Evolutionary conservation across 92 coral and sea anemone genomes (phyloP).

Genomic region (Micromussa lordhowensis): DNA sequence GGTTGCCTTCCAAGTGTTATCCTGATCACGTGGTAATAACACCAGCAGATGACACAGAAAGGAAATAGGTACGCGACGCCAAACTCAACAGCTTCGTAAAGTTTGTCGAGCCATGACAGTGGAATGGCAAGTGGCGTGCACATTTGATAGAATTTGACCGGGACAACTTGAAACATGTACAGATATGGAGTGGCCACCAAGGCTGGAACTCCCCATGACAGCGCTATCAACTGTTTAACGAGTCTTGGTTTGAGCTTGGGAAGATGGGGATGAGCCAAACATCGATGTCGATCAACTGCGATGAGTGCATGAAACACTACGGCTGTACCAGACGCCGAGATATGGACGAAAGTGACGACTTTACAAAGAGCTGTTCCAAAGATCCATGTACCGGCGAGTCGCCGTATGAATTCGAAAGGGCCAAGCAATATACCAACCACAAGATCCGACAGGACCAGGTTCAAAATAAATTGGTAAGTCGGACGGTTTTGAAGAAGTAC

Average conservation of each 20-base stretch:
- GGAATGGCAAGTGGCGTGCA: slow-evolving; percentile 69
- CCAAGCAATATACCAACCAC: slow-evolving; percentile 36
- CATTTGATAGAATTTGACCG: neutral
- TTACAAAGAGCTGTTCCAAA: slow-evolving; percentile 66
- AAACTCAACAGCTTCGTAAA: slow-evolving; percentile 70
- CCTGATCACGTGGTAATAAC: slow-evolving; percentile 63
- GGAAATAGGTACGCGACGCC: slow-evolving; percentile 57
- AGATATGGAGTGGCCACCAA: slow-evolving; percentile 62
- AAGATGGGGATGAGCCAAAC: slow-evolving; percentile 63
- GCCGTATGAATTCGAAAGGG: slow-evolving; percentile 59
- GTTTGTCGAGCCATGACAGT: slow-evolving; percentile 55
- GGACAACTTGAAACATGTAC: slow-evolving; percentile 39
- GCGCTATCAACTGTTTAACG: slow-evolving; percentile 64
- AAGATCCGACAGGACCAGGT: slow-evolving; percentile 56
- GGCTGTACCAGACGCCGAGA: slow-evolving; percentile 58
- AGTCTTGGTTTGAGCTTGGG: slow-evolving; percentile 50
- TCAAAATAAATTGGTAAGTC: slow-evolving; percentile 43
- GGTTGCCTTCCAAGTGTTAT: slow-evolving; percentile 7
- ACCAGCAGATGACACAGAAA: slow-evolving; percentile 66
- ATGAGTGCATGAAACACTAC: slow-evolving; percentile 69
- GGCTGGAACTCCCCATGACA: slow-evolving; percentile 67
- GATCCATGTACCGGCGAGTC: slow-evolving; percentile 53
- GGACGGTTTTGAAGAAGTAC: slow-evolving; percentile 30
- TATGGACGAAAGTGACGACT: slow-evolving; percentile 67
- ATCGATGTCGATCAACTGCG: slow-evolving; percentile 74